Conservation (phyloP, 2,113 vertebrate species). For the Chitala chitala region DNA sequence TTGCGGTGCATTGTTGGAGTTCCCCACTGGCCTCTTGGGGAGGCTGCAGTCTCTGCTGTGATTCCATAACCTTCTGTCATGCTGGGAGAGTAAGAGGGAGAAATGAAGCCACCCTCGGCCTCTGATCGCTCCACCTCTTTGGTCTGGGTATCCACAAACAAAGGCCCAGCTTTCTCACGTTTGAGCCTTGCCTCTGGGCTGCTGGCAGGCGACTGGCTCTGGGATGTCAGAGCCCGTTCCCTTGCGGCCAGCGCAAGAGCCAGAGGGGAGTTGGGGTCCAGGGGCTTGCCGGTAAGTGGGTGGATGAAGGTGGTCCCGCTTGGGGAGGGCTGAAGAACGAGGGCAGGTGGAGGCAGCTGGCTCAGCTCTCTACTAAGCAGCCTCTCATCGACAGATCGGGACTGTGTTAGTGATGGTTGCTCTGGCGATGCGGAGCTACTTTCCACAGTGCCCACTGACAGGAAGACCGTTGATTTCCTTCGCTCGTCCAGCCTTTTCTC, state of each 20-base stretch:
- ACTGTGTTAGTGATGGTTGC: slow-evolving; percentile 80
- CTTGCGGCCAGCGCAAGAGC: slow-evolving; percentile 93
- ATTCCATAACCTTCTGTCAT: slow-evolving; percentile 43
- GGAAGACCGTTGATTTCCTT: slow-evolving; percentile 93
- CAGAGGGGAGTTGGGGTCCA: slow-evolving; percentile 91
- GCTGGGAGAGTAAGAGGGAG: slow-evolving; percentile 65
- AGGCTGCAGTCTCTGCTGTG: slow-evolving; percentile 58
- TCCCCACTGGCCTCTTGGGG: slow-evolving; percentile 62
- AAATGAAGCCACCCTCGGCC: slow-evolving; percentile 75
- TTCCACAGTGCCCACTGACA: slow-evolving; percentile 94
- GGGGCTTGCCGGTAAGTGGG: slow-evolving; percentile 87
- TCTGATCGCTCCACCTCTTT: slow-evolving; percentile 80
- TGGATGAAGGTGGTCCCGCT: slow-evolving; percentile 90
- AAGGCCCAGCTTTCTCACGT: slow-evolving; percentile 70
- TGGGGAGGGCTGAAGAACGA: slow-evolving; percentile 72
- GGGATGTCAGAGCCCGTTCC: slow-evolving; percentile 86
- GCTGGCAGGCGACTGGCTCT: slow-evolving; percentile 79
- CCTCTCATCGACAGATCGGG: slow-evolving; percentile 89
- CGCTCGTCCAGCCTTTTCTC: slow-evolving; percentile 93
- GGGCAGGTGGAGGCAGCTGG: slow-evolving; percentile 85
- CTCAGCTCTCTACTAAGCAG: slow-evolving; percentile 64
- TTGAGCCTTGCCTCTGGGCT: slow-evolving; percentile 74
- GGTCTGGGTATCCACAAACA: slow-evolving; percentile 83
- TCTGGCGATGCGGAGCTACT: slow-evolving; percentile 71
- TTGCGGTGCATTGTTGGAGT: slow-evolving; percentile 70